Evolutionary conservation across 2,888 invertebrate species (phyloP).

Genomic region (Venusia cambrica): DNA sequence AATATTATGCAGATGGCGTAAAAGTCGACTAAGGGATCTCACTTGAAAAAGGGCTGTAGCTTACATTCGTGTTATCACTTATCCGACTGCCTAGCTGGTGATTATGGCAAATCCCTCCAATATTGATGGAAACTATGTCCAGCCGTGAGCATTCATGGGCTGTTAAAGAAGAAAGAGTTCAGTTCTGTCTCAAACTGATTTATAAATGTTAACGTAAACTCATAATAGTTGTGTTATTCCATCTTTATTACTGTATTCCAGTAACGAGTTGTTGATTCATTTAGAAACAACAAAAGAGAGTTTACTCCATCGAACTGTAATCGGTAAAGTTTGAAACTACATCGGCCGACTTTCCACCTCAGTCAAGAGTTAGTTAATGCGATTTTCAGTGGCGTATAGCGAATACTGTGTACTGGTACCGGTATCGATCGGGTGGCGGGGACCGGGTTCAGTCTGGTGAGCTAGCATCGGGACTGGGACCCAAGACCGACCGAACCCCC

Average conservation of each 20-base stretch:
- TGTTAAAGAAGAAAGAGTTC: too few relatives aligned
- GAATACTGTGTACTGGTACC: too few relatives aligned
- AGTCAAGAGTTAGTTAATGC: conserved; percentile 68
- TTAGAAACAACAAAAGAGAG: conserved; percentile 57
- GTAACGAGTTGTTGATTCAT: conserved; percentile 56
- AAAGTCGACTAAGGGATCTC: too few relatives aligned
- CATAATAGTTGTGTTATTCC: conserved; percentile 19
- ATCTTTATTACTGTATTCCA: conserved; percentile 28
- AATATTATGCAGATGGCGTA: too few relatives aligned
- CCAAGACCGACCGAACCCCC: conserved; percentile 54
- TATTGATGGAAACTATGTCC: too few relatives aligned
- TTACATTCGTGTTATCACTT: too few relatives aligned
- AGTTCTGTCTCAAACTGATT: conserved; percentile 12
- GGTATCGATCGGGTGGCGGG: conserved; percentile 75
- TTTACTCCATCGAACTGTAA: conserved; percentile 59
- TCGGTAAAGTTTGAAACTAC: conserved; percentile 75
- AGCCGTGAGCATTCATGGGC: too few relatives aligned
- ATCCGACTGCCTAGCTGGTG: too few relatives aligned
- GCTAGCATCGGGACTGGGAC: too few relatives aligned
- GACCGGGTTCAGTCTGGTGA: conserved; percentile 74
- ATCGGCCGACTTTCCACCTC: conserved; percentile 74
- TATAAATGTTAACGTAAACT: conserved; percentile 11
- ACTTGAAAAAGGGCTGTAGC: too few relatives aligned
- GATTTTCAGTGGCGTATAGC: conserved; percentile 70
- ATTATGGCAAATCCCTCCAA: too few relatives aligned